Evolutionary conservation across 2,113 vertebrate species (phyloP).

Genomic region (Eubucco bourcierii): DNA sequence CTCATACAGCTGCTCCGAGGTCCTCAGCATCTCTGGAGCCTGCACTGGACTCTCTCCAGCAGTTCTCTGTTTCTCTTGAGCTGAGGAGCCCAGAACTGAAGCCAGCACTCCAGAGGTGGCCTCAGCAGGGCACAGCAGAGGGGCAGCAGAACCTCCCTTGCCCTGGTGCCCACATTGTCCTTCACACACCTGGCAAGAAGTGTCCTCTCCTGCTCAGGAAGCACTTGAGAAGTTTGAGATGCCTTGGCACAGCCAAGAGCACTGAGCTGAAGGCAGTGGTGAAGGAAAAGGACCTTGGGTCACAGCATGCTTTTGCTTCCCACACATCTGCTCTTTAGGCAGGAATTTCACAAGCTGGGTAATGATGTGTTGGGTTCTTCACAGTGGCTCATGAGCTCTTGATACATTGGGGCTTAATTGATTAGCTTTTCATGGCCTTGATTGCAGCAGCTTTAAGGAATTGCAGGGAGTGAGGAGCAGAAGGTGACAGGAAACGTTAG

Average conservation of each 20-base stretch:
- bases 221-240: background rate
- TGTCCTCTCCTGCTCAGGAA: background rate
- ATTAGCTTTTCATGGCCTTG: constrained; percentile 73
- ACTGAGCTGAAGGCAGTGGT: background rate
- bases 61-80: too few relatives aligned
- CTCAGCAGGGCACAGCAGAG: too few relatives aligned
- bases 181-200: background rate
- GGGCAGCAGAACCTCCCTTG: too few relatives aligned
- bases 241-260: constrained; percentile 17
- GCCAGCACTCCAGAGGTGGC: too few relatives aligned
- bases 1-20: too few relatives aligned
- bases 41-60: too few relatives aligned
- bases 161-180: too few relatives aligned
- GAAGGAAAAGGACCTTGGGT: constrained; percentile 1
- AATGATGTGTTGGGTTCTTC: constrained; percentile 72
- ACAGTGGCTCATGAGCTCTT: constrained; percentile 30
- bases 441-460: constrained; percentile 64
- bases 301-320: background rate
- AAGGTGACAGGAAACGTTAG: constrained; percentile 74
- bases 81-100: too few relatives aligned
- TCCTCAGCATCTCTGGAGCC: too few relatives aligned
- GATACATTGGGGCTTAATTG: constrained; percentile 66
- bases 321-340: constrained; percentile 39
- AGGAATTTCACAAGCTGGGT: constrained; percentile 58
- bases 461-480: constrained; percentile 43